Base-by-base conservation (phyloP, 1,140 invertebrate species). In the Drosophila rhopaloa region DNA sequence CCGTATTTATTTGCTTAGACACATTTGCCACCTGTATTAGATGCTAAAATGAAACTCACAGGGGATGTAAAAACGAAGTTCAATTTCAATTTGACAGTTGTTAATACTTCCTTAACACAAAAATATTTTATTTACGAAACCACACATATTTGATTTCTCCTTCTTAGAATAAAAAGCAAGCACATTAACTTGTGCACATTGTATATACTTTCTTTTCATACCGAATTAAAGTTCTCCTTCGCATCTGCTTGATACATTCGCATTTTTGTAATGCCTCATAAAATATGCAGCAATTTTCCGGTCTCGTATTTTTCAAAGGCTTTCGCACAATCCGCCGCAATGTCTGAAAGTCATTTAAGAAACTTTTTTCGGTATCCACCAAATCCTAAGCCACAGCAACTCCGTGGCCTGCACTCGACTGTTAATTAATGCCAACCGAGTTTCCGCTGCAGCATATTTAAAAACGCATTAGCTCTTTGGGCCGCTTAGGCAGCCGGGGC, bases 401-500 rank as follows among this genome's bases (percentile, higher is more conserved):
- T 38, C 35, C 57, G 38, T 35, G 43, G 66, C n/a, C 16, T 70
- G 47, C 70, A 59, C 59, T 37, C 60, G 59, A 35, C 79, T 88
- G 83, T 86, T 86, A 86, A 86, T 86, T 86, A 88, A 86, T 88
- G 79, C 75, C 60, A 66, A 59, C 79, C 83, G 44, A 76, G 74
- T 60, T 76, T 76, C 70, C 76, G 83, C 75, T 88, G 82, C 83
- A 83, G 83, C 79, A 88, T 88, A 83, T 82, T 86, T 86, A 86
- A 88, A 86, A 86, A 88, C 83, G 83, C 83, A 86, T 86, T 86
- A 86, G 79, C 71, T 79, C 40, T 66, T 74, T 55, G 43, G 56
- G 57, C 68, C 53, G 53, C 40, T 80, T 66, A 51, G 38, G 40
- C 56, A 44, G 48, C 55, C 41, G 51, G 35, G 62, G 62, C 55